Percentiles rank a stretch among this genome's conserved stretches.
Conservation (phyloP, 2,113 vertebrate genomes). For the Hippocampus guttulatus region DNA sequence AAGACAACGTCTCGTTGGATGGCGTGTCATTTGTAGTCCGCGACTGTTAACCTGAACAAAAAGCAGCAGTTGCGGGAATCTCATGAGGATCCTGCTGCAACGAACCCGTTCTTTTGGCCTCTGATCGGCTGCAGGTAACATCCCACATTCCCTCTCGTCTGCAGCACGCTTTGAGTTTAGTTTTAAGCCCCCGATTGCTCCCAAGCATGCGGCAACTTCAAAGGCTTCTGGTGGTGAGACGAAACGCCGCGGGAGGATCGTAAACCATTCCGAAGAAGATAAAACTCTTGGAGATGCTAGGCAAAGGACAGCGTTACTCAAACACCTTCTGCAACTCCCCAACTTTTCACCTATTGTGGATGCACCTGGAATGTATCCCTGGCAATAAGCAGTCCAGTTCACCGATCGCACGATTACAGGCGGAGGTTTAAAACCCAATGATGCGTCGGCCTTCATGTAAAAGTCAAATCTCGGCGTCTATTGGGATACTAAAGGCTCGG, state of each 20-base stretch:
- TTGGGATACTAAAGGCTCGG: slow-evolving; percentile 39
- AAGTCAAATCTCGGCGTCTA: slow-evolving; percentile 10
- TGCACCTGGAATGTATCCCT: not conserved
- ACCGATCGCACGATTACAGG: too few relatives aligned
- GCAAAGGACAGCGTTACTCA: not conserved
- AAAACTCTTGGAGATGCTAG: not conserved
- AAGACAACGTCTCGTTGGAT: not conserved
- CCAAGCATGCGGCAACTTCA: not conserved
- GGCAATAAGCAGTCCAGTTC: not conserved
- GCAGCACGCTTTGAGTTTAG: not conserved
- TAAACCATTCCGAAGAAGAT: not conserved
- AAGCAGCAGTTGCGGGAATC: not conserved
- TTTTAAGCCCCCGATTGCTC: not conserved
- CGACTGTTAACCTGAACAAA: not conserved
- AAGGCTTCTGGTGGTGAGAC: not conserved
- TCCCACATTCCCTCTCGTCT: not conserved
- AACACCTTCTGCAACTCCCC: too few relatives aligned
- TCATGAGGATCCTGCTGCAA: too few relatives aligned
- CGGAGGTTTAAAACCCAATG: not conserved
- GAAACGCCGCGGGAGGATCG: not conserved
- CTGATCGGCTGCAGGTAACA: not conserved
- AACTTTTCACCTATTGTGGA: too few relatives aligned
- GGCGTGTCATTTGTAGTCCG: not conserved
- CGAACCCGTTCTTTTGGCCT: not conserved
- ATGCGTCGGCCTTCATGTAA: slow-evolving; percentile 22